Conservation (phyloP, 2,888 invertebrate genomes). For the Oxyscelio sp. region DNA sequence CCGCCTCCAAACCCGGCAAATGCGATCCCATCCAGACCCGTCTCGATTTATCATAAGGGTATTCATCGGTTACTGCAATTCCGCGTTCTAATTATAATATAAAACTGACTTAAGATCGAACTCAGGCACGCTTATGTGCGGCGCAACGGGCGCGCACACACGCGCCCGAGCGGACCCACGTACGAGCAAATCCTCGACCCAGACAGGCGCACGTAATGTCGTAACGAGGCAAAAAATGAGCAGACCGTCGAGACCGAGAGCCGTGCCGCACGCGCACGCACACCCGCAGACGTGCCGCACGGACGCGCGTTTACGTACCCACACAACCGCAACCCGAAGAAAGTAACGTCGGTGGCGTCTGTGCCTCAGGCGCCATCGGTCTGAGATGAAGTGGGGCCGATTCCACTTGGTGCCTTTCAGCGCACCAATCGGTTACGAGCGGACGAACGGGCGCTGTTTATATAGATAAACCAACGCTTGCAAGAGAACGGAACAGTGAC, state of each 20-base stretch:
- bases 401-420: slow-evolving; percentile 63
- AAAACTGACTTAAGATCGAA: slow-evolving; percentile 59
- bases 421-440: slow-evolving; percentile 68
- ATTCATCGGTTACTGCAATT: slow-evolving; percentile 56
- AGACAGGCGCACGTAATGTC: slow-evolving; percentile 49
- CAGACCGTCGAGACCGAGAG: slow-evolving; percentile 48
- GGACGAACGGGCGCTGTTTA: slow-evolving; percentile 63
- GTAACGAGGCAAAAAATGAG: slow-evolving; percentile 66
- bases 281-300: background rate
- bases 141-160: slow-evolving; percentile 19
- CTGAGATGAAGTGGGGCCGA: slow-evolving; percentile 71
- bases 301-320: background rate
- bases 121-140: slow-evolving; percentile 50
- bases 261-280: slow-evolving; percentile 39
- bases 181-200: slow-evolving; percentile 25
- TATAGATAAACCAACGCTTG: slow-evolving; percentile 57
- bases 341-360: slow-evolving; percentile 73
- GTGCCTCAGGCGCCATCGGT: slow-evolving; percentile 73
- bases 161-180: slow-evolving; percentile 2
- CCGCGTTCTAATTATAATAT: slow-evolving; percentile 68
- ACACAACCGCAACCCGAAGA: slow-evolving; percentile 38
- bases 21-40: background rate
- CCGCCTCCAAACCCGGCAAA: background rate
- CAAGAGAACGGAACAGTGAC: slow-evolving; percentile 51
- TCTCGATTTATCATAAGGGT: slow-evolving; percentile 28